A percentile compares a stretch with the other conserved stretches of the same genome.
These are phyloP conservation scores for Delia radicum DNA, from an alignment of 1,140 invertebrate species.

Conservation along the genomic window DNA sequence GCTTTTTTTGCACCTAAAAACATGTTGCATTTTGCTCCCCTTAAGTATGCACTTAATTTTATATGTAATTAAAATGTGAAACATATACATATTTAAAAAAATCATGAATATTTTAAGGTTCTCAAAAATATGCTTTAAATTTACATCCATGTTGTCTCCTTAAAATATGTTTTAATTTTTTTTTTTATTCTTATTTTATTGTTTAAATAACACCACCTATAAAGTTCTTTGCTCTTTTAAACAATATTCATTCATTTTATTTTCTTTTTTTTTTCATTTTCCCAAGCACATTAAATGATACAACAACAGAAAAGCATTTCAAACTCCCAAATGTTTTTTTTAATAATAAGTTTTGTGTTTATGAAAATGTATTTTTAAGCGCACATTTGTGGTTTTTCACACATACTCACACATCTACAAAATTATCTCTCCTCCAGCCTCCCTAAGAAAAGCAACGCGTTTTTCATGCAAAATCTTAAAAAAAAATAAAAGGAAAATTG, in stretches of 20 bases:
- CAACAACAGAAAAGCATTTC: neutral
- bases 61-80: no score
- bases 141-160: neutral
- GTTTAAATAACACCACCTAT: neutral
- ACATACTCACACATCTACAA: neutral
- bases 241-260: neutral
- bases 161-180: no score
- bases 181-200: neutral
- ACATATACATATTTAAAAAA: no score
- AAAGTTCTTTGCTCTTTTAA: neutral
- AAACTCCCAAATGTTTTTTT: slow-evolving; percentile 11
- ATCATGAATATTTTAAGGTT: no score
- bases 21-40: no score
- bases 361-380: slow-evolving; percentile 22
- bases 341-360: slow-evolving; percentile 19
- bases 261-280: neutral
- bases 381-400: slow-evolving; percentile 22
- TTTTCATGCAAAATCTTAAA: neutral
- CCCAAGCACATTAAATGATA: neutral
- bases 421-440: no score
- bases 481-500: no score
- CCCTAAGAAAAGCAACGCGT: neutral
- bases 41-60: no score
- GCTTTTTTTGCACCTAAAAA: no score
- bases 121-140: neutral